A percentile compares a stretch with the other conserved stretches of the same genome.
phyloP scores from a whole-genome alignment of 2,888 invertebrate genomes.

The Cerceris ruficornis region DNA sequence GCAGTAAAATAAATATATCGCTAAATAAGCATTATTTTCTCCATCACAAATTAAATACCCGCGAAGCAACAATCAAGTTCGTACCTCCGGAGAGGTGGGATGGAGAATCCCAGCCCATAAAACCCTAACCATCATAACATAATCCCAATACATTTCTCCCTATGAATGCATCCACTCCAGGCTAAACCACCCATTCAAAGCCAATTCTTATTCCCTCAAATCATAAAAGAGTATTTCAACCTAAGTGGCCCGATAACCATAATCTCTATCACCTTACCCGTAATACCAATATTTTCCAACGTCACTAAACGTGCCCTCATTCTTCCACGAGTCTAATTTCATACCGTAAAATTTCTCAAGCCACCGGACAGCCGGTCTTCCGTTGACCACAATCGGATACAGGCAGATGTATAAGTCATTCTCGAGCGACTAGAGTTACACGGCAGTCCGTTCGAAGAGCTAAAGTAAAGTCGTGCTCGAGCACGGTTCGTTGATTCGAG shows the following conservation, averaged over 20 bases:
- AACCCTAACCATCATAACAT: no score
- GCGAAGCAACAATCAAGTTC: no score
- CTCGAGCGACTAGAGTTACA: slow-evolving; percentile 47
- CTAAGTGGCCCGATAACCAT: neutral
- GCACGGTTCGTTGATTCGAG: slow-evolving; percentile 56
- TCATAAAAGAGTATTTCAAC: neutral
- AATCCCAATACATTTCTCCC: no score
- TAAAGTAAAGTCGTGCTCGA: slow-evolving; percentile 40
- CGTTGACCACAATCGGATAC: slow-evolving; percentile 52
- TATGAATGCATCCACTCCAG: no score
- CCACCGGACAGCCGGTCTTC: slow-evolving; percentile 25
- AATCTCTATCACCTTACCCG: neutral
- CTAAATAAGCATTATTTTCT: no score
- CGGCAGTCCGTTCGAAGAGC: slow-evolving; percentile 16
- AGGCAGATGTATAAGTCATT: slow-evolving; percentile 53
- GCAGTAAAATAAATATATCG: no score
- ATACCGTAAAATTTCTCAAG: slow-evolving; percentile 45
- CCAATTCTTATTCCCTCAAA: no score
- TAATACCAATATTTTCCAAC: slow-evolving; percentile 4
- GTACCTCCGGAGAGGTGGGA: no score
- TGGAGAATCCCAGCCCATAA: no score
- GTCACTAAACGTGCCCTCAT: slow-evolving; percentile 12
- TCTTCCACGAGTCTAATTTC: slow-evolving; percentile 17
- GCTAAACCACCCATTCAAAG: no score
- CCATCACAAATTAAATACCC: no score